These are phyloP conservation scores for Ethmia dodecea DNA, from an alignment of 2,888 invertebrate species.

Conservation along the genomic window DNA sequence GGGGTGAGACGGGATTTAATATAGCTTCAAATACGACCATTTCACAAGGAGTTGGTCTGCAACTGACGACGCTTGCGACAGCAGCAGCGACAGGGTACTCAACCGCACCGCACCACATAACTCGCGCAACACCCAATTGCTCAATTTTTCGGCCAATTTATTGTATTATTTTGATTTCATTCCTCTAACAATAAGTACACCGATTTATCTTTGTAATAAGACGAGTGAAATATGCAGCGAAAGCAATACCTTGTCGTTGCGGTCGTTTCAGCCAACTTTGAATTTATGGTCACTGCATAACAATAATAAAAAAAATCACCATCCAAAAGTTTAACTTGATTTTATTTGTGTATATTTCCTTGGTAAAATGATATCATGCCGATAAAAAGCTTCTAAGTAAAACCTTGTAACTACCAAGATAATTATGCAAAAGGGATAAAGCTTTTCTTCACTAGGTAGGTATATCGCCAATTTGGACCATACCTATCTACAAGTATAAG, in stretches of 20 bases:
- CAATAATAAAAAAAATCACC: no score
- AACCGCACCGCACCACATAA: conserved; percentile 31
- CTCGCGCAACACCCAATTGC: conserved; percentile 60
- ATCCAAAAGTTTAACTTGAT: no score
- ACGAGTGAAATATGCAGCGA: conserved; percentile 40
- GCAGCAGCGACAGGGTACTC: conserved; percentile 33
- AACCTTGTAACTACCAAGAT: no score
- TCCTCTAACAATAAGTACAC: conserved; percentile 38
- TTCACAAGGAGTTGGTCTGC: conserved; percentile 66
- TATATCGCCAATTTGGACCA: no score
- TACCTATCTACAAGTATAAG: no score
- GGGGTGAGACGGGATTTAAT: conserved; percentile 62
- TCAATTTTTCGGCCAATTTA: conserved; percentile 55
- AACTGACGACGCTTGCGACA: conserved; percentile 63
- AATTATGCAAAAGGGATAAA: no score
- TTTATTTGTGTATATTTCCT: no score
- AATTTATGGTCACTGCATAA: no score
- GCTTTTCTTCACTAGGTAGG: no score
- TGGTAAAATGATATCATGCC: no score
- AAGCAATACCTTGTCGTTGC: conserved; percentile 31
- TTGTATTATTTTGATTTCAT: conserved; percentile 44
- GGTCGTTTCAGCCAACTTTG: no score
- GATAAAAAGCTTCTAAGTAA: no score
- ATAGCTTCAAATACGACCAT: conserved; percentile 74
- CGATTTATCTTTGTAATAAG: conserved; percentile 46